Evolutionary conservation across 2,797 vertebrate genomes (phyloP), one percentile per base, ranked within the genome.

Genomic region (Lutjanus argentimaculatus): DNA sequence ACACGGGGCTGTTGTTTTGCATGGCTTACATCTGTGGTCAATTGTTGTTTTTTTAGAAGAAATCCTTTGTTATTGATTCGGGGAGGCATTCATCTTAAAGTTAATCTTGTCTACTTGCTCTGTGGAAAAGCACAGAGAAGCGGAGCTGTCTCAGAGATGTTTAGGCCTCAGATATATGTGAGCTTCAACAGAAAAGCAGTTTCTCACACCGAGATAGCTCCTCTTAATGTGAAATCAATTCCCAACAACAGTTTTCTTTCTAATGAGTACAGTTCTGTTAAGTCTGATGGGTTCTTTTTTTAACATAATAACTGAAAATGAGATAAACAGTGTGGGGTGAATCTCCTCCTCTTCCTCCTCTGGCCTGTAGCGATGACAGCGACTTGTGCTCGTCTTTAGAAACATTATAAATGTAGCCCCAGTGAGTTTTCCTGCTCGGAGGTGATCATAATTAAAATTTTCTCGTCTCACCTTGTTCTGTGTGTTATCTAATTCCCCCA

Each of bases 41-140:
- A 14, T 69, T 45, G 45, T 36, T 45, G 15, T 16, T 30, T 56
- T 67, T 46, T 19, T 53, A 8, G 49, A 51, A 46, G 49, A 82
- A 88, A 87, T 74, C 79, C 42, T 73, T 70, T 58, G 55, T 61
- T 68, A 87, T 80, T 74, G 87, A 90, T 71, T 48, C 3, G 9
- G 6, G 52, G 66, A 90, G 77, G 67, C 46, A 49, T 83, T 83
- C 52, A 71, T 70, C 59, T 72, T 63, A 69, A 73, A 72, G 52
- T 64, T 83, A 74, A 86, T 86, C 79, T 70, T 10, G 19, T 53
- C 22, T 1, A 4, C 69, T 62, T 51, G 53, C 42, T 81, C n/a
- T 42, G 65, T 51, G 21, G 19, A 70, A 36, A 22, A 74, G 58
- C 77, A 45, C 53, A 11, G 74, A 72, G 68, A 51, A 51, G 52